Evolutionary conservation across 2,113 vertebrate genomes (phyloP).

Genomic region (Heptranchias perlo): DNA sequence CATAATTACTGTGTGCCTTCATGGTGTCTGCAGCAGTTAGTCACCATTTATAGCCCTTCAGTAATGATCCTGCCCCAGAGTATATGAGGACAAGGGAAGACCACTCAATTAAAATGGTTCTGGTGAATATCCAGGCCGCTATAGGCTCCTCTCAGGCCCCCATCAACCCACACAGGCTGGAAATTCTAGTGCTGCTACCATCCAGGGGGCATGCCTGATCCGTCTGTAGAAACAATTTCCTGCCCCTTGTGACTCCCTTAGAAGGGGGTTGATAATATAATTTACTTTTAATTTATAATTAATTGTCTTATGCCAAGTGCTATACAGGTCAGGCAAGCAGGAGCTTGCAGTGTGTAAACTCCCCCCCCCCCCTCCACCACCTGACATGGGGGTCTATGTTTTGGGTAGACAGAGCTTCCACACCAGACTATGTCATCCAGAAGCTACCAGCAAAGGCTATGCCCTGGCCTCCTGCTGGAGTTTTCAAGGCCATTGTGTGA

Average conservation of each 20-base stretch:
- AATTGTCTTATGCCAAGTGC: not conserved
- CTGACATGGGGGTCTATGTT: not conserved
- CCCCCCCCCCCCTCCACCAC: not conserved
- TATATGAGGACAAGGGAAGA: not conserved
- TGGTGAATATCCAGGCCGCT: not conserved
- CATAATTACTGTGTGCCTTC: not conserved
- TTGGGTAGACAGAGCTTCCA: not conserved
- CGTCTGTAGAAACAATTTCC: not conserved
- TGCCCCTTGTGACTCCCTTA: not conserved
- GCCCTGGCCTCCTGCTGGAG: not conserved
- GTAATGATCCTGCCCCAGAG: not conserved
- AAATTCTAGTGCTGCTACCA: not conserved
- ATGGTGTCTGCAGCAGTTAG: not conserved
- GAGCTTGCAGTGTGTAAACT: not conserved
- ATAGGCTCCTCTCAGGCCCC: not conserved
- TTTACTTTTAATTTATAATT: not conserved
- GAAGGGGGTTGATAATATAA: not conserved
- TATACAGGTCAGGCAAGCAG: not conserved
- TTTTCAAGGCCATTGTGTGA: not conserved
- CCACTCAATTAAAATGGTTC: not conserved
- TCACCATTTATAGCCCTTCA: not conserved
- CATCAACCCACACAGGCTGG: not conserved
- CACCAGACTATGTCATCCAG: not conserved
- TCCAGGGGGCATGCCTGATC: not conserved
- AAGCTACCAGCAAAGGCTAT: not conserved